Base-by-base conservation (phyloP, 2,888 invertebrate species). In the Atherix ibis region DNA sequence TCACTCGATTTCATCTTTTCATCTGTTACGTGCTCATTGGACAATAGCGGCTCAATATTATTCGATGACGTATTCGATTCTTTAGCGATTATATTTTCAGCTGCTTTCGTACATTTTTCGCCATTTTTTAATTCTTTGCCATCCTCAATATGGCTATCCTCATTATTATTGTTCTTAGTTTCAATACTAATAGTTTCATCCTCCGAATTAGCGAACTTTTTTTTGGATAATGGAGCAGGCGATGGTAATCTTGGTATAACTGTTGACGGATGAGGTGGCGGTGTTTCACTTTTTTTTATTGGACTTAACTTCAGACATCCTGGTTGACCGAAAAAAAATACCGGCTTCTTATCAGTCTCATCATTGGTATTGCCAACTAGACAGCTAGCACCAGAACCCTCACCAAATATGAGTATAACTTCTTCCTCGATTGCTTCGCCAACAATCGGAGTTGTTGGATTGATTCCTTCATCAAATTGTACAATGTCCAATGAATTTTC, bases 361-460 rank as follows among this genome's bases (percentile, higher is more conserved):
- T 53, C 54, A 3, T 47, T 45, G 27, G 64, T 70, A 58, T 83
- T 84, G 2, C 83, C 84, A 4, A 79, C 78, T 38, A 76, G 65
- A 52, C 79, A 82, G 18, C 78, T 76, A 14, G 54, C 62, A 4
- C 85, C 87, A 45, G 58, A 68, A 26, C 85, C 87, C 48, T 73
- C 73, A 1, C 82, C 83, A 45, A 64, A 68, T 49, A 84, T 66
- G 54, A 67, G 71, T 62, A 78, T 65, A 1, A 77, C 62, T 2
- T 73, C 69, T 58, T 85, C 87, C 48, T 73, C 74, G 35, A 85
- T 76, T 44, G 68, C 70, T 49, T 82, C 82, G 17, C 80, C 73
- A 32, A 79, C 39, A 1, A 27, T 25, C n/a, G 28, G 43, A 39
- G 4, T 26, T n/a, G 26, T 22, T 5, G 13, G 14, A 10, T 24